Conservation (phyloP, 2,797 vertebrate species). For the Thunnus albacares region DNA sequence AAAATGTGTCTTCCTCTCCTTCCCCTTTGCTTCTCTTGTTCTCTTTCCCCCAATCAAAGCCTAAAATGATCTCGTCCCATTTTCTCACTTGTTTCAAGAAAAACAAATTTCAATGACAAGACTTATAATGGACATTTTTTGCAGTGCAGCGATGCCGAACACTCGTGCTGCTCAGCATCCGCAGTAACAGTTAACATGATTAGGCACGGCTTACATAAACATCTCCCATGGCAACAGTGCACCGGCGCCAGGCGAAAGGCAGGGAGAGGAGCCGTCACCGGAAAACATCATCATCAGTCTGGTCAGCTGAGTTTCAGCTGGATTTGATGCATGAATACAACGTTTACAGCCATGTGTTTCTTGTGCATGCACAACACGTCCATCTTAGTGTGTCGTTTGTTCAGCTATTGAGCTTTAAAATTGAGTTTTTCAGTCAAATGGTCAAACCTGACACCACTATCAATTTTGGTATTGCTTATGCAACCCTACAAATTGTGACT, state of each 20-base stretch:
- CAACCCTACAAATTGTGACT: too few relatives aligned
- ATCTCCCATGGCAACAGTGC: conserved; percentile 83
- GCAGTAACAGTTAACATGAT: conserved; percentile 82
- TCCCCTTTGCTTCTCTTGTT: background rate
- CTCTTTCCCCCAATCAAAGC: background rate
- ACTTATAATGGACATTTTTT: conserved; percentile 49
- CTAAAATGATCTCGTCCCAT: conserved; percentile 1
- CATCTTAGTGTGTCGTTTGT: background rate
- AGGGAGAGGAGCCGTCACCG: conserved; percentile 41
- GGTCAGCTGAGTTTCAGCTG: conserved; percentile 65
- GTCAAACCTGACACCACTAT: background rate
- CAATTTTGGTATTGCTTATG: background rate
- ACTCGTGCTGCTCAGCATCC: conserved; percentile 62
- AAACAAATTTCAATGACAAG: conserved; percentile 27
- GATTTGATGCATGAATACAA: conserved; percentile 7
- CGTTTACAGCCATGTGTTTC: conserved; percentile 23
- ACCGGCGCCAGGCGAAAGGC: conserved; percentile 50
- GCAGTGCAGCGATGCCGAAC: conserved; percentile 57
- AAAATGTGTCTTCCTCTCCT: background rate
- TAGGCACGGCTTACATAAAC: conserved; percentile 85
- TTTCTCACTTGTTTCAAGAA: conserved; percentile 31
- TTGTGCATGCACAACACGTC: background rate
- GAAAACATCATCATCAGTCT: conserved; percentile 46
- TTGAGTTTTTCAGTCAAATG: background rate
- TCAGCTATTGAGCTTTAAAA: background rate